Evolutionary conservation across 2,113 vertebrate genomes (phyloP).

Genomic region (Ameiurus melas): DNA sequence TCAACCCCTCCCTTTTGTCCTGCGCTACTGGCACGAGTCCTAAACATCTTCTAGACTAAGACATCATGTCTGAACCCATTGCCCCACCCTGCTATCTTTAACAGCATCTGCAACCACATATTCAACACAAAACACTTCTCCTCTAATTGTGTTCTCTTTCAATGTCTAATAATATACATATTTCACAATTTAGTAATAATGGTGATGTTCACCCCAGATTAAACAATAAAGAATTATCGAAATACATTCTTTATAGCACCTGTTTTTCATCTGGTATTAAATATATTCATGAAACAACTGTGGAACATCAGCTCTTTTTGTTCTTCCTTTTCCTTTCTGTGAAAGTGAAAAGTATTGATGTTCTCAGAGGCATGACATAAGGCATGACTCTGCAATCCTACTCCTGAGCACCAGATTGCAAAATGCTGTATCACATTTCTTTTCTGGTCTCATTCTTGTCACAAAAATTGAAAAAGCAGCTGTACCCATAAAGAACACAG

Average conservation of each 20-base stretch:
- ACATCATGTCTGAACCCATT: slow-evolving; percentile 48
- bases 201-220: background rate
- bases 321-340: slow-evolving; percentile 53
- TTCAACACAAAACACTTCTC: slow-evolving; percentile 2
- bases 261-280: background rate
- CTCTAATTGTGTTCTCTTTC: background rate
- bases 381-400: slow-evolving; percentile 70
- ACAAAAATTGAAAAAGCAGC: slow-evolving; percentile 9
- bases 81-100: slow-evolving; percentile 19
- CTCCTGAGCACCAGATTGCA: slow-evolving; percentile 49
- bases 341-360: slow-evolving; percentile 73
- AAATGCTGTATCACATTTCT: slow-evolving; percentile 54
- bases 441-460: slow-evolving; percentile 11
- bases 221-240: background rate
- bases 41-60: slow-evolving; percentile 53
- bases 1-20: slow-evolving; percentile 41
- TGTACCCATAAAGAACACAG: background rate
- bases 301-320: background rate
- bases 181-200: background rate
- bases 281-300: background rate
- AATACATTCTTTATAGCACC: background rate
- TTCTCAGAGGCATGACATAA: slow-evolving; percentile 54
- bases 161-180: no score
- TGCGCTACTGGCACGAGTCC: slow-evolving; percentile 52
- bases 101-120: slow-evolving; percentile 20